Evolutionary conservation across 2,797 vertebrate species (phyloP).

Genomic region (Monodelphis domestica): DNA sequence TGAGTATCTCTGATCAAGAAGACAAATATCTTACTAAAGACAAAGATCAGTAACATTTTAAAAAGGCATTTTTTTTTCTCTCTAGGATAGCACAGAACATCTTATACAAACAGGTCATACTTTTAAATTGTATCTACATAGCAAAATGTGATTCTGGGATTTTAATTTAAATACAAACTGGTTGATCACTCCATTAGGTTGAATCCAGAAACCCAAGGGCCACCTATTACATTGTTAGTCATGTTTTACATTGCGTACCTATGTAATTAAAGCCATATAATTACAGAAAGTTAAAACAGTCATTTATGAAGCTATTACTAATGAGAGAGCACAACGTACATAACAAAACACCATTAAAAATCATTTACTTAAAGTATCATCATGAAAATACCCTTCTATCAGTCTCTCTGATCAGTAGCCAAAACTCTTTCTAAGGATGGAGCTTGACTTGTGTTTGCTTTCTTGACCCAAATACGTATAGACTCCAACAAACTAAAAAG

Average conservation of each 20-base stretch:
- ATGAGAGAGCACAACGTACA: conserved; percentile 29
- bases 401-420: conserved; percentile 25
- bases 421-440: conserved; percentile 34
- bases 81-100: conserved; percentile 24
- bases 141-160: conserved; percentile 37
- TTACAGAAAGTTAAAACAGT: conserved; percentile 63
- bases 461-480: conserved; percentile 28
- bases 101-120: conserved; percentile 5
- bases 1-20: neutral
- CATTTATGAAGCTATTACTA: conserved; percentile 64
- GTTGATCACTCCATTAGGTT: conserved; percentile 24
- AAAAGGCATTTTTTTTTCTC: conserved; percentile 40
- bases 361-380: conserved; percentile 24
- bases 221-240: conserved; percentile 55
- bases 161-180: conserved; percentile 66
- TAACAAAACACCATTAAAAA: conserved; percentile 55
- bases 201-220: conserved; percentile 40
- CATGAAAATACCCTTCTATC: conserved; percentile 49
- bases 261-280: conserved; percentile 64
- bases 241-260: conserved; percentile 58
- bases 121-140: conserved; percentile 52
- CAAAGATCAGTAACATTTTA: conserved; percentile 18
- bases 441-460: conserved; percentile 14
- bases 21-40: neutral
- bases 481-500: conserved; percentile 6